Conservation (phyloP, 2,113 vertebrate genomes). For the Sialia sialis region DNA sequence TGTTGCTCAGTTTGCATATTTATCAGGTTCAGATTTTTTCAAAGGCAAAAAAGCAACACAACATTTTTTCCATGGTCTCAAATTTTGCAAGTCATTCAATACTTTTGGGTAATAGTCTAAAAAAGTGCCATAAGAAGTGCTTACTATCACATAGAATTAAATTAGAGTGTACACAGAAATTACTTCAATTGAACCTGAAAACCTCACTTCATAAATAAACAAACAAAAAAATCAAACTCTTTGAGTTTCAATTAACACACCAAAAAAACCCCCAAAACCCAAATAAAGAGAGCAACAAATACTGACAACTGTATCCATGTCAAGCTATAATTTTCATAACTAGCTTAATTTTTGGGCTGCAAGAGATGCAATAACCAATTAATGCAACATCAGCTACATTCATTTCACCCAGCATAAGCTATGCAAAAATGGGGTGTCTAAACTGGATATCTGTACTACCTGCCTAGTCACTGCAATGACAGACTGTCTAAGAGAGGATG, state of each 20-base stretch:
- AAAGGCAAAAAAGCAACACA: neutral
- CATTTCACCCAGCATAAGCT: neutral
- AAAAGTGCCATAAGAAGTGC: neutral
- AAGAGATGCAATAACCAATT: neutral
- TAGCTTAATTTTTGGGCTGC: neutral
- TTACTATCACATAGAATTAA: neutral
- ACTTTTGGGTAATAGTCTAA: neutral
- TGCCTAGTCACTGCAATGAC: neutral
- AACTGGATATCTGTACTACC: neutral
- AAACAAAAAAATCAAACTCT: neutral
- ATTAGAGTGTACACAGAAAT: neutral
- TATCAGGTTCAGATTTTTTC: neutral
- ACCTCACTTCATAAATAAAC: neutral
- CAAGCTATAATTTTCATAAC: neutral
- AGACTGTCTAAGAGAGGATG: neutral
- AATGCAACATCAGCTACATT: neutral
- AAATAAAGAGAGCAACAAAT: neutral
- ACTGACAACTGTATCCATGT: neutral
- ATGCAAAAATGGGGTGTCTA: accelerated
- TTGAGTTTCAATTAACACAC: neutral
- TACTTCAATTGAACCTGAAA: neutral
- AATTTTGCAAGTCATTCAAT: neutral
- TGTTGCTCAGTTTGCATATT: neutral
- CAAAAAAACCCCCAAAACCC: neutral
- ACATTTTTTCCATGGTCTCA: neutral